phyloP scores from a whole-genome alignment of 1,140 invertebrate species.

The Triops longicaudatus region DNA sequence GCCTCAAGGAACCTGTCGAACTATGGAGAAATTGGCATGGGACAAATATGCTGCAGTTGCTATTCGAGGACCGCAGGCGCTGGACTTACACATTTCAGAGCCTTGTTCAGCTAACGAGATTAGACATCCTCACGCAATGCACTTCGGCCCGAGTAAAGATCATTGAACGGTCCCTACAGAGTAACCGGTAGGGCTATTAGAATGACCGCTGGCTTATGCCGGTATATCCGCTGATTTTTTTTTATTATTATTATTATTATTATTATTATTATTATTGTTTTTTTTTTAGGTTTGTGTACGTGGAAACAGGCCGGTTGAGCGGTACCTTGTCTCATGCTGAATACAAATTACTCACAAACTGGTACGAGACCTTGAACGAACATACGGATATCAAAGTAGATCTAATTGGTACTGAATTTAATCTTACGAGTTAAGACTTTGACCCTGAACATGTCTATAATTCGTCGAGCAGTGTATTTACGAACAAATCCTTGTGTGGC shows the following conservation, averaged over 20 bases:
- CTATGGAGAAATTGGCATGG: constrained; percentile 74
- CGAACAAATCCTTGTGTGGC: constrained; percentile 45
- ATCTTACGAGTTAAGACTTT: neutral
- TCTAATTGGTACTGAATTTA: constrained; percentile 22
- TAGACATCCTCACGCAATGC: constrained; percentile 61
- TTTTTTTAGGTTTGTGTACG: constrained; percentile 23
- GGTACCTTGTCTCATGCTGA: constrained; percentile 19
- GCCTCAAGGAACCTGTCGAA: constrained; percentile 58
- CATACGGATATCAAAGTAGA: constrained; percentile 17
- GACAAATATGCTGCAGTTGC: constrained; percentile 72
- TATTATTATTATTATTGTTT: neutral
- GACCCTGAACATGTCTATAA: neutral
- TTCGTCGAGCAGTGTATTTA: constrained; percentile 42
- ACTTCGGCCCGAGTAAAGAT: constrained; percentile 61
- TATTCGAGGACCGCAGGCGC: constrained; percentile 70
- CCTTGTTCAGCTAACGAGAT: constrained; percentile 80
- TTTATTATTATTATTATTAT: no score
- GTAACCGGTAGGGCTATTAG: constrained; percentile 48
- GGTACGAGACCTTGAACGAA: constrained; percentile 22
- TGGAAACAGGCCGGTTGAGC: constrained; percentile 20
- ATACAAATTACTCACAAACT: neutral
- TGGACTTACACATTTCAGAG: constrained; percentile 80
- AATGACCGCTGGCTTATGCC: neutral
- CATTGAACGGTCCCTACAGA: constrained; percentile 81
- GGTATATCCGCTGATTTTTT: neutral